Evolutionary conservation across 2,888 invertebrate genomes (phyloP).

Genomic region (Tinea semifulvella): DNA sequence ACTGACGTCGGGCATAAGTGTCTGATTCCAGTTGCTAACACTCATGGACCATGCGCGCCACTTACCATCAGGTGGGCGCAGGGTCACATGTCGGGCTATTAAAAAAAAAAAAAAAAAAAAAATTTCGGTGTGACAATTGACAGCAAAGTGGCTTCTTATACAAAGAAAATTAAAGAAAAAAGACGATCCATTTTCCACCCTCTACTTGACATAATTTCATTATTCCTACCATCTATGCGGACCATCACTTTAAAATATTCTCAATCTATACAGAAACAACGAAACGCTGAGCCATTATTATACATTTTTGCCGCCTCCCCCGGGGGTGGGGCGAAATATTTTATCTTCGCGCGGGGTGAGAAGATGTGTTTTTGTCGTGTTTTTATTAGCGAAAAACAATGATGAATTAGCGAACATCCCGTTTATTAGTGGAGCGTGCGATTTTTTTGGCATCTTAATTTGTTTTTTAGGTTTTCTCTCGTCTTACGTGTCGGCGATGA

Average conservation of each 20-base stretch:
- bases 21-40: too few relatives aligned
- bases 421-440: conserved; percentile 41
- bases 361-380: conserved; percentile 51
- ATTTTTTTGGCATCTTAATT: conserved; percentile 27
- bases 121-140: conserved; percentile 1
- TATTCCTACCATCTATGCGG: conserved; percentile 33
- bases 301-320: conserved; percentile 21
- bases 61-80: too few relatives aligned
- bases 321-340: conserved; percentile 16
- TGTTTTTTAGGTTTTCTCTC: conserved; percentile 21
- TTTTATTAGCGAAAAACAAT: conserved; percentile 60
- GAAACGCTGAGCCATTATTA: conserved; percentile 20
- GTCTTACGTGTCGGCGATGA: conserved; percentile 24
- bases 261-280: conserved; percentile 29
- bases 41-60: too few relatives aligned
- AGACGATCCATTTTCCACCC: conserved; percentile 22
- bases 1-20: too few relatives aligned
- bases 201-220: conserved; percentile 30
- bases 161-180: conserved; percentile 35
- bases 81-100: too few relatives aligned
- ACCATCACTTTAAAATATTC: conserved; percentile 34
- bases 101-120: too few relatives aligned
- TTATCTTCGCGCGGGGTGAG: conserved; percentile 18
- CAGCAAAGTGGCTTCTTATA: conserved; percentile 53
- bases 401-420: conserved; percentile 53